Evolutionary conservation across 2,888 invertebrate species (phyloP), one percentile per base, ranked within the genome.

Genomic region (Choristoneura rosaceana): DNA sequence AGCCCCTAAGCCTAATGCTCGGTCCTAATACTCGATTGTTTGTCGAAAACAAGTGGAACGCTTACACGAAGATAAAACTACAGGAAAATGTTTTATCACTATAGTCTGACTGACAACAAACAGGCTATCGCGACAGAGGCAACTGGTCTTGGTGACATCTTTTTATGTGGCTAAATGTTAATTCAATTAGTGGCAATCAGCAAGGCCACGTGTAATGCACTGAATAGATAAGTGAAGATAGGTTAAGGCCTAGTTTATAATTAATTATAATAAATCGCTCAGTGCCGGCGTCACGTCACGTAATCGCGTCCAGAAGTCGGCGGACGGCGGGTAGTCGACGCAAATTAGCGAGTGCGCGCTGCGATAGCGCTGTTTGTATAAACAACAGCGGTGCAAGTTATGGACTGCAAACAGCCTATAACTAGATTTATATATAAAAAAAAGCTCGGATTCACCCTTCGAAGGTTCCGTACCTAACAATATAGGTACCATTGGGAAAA

Each of bases 311-410:
- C 87, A 84, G 84, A 82, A 87, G 88, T 85, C 82, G 84, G 89
- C 84, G 87, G 87, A 84, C 87, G 91, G 84, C 84, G 87, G 82
- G 82, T 82, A 87, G 89, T 85, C 87, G 84, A 84, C 85, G 87
- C 90, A 92, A 93, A 92, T 93, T 91, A 92, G 92, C 89, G 91
- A 90, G 88, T 93, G 93, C 89, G 87, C 90, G 82, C 80, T 77
- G 87, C 85, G 93, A 93, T 93, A 92, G 90, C 87, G 87, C 84
- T 89, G 89, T 90, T 89, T 89, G 87, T 84, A 82, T 80, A 84
- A 87, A 87, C 83, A 83, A 79, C 77, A 69, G 62, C 76, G 87
- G 83, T 76, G 55, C 78, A 84, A 83, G 79, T 76, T 71, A 82
- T 65, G 76, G 81, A 47, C 71, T 67, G 9, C 8, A 9, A 17